Evolutionary conservation across 2,113 vertebrate genomes (phyloP).

Genomic region (Ardeotis arabs): DNA sequence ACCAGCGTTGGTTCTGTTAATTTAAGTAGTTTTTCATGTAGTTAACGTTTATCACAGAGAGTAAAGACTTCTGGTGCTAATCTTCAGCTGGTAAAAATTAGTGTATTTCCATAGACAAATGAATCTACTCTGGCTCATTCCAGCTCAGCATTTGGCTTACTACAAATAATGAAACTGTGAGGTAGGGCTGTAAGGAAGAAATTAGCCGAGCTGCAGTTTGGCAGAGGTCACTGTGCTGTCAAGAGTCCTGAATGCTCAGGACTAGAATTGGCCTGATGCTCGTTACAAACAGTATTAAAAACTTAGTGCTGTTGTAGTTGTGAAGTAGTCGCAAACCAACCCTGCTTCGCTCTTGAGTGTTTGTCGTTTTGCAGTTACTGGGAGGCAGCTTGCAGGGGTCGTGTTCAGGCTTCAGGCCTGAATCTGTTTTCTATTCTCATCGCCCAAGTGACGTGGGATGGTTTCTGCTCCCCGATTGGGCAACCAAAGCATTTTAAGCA

Average conservation of each 20-base stretch:
- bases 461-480: not conserved
- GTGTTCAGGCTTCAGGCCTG: not conserved
- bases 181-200: slow-evolving; percentile 43
- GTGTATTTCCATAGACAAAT: not conserved
- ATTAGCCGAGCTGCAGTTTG: slow-evolving; percentile 44
- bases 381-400: not conserved
- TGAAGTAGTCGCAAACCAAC: not conserved
- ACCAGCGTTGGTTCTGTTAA: not conserved
- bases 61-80: not conserved
- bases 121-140: slow-evolving; percentile 23
- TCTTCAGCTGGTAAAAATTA: slow-evolving; percentile 54
- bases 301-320: not conserved
- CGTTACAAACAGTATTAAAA: slow-evolving; percentile 32
- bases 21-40: slow-evolving; percentile 35
- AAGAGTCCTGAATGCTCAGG: not conserved
- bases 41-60: slow-evolving; percentile 2
- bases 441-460: not conserved
- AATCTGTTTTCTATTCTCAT: slow-evolving; percentile 28
- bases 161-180: slow-evolving; percentile 21
- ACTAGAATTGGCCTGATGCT: not conserved
- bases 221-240: not conserved
- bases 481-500: not conserved
- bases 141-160: not conserved
- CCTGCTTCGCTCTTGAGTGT: not conserved
- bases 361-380: not conserved